phyloP scores from a whole-genome alignment of 2,888 invertebrate genomes.

The Geotrupes spiniger region DNA sequence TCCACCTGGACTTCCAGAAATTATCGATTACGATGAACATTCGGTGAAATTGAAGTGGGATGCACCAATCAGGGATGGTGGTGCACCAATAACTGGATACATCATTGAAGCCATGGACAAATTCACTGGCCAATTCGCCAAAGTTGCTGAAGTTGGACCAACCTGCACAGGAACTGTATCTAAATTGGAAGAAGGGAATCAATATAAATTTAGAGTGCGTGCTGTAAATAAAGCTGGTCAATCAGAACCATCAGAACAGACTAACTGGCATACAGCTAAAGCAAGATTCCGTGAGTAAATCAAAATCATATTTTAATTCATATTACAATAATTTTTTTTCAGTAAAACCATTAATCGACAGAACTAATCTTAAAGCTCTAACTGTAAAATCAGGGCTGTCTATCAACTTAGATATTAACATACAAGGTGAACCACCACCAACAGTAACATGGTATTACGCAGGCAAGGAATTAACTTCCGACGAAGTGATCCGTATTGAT shows the following conservation, averaged over 20 bases:
- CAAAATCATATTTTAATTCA: constrained; percentile 9
- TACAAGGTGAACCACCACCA: constrained; percentile 92
- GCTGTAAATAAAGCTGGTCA: constrained; percentile 95
- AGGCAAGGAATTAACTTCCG: constrained; percentile 61
- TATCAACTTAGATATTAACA: constrained; percentile 81
- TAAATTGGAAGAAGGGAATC: constrained; percentile 88
- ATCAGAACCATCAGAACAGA: constrained; percentile 88
- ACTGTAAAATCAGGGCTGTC: constrained; percentile 86
- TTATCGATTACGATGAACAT: constrained; percentile 88
- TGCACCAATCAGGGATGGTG: constrained; percentile 83
- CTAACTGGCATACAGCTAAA: constrained; percentile 88
- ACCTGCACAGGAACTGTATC: constrained; percentile 83
- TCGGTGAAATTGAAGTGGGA: constrained; percentile 90
- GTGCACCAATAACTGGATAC: constrained; percentile 91
- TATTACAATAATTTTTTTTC: constrained; percentile 31
- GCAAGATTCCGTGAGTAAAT: constrained; percentile 75
- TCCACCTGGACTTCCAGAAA: constrained; percentile 86
- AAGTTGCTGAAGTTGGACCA: constrained; percentile 83
- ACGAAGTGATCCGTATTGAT: constrained; percentile 68
- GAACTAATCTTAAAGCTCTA: constrained; percentile 81
- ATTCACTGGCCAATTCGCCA: constrained; percentile 78
- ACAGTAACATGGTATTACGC: constrained; percentile 86
- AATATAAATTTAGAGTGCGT: constrained; percentile 92
- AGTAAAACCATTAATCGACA: constrained; percentile 94
- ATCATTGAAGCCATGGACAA: constrained; percentile 91